A percentile compares a stretch with the other conserved stretches of the same genome.
These are phyloP conservation scores for Mastacembelus armatus DNA, from an alignment of 2,797 vertebrate genomes.

Conservation along the genomic window DNA sequence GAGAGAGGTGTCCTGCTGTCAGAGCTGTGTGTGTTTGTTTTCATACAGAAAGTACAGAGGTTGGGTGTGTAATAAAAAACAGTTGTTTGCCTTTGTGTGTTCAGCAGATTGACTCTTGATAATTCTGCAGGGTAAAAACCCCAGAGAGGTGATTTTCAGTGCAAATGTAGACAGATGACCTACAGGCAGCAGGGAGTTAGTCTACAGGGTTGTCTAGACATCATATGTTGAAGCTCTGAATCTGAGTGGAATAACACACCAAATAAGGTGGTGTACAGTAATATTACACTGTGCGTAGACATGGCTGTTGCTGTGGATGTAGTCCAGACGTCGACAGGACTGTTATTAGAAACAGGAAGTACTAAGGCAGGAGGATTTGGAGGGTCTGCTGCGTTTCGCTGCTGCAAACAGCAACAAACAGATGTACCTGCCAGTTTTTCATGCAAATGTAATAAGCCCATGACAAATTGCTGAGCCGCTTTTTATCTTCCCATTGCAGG, in stretches of 20 bases:
- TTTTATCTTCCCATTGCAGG: slow-evolving; percentile 79
- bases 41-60: neutral
- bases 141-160: too few relatives aligned
- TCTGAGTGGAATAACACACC: neutral
- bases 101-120: too few relatives aligned
- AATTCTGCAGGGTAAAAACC: too few relatives aligned
- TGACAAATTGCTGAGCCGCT: slow-evolving; percentile 7
- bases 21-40: slow-evolving; percentile 5
- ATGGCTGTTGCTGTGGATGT: neutral
- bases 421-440: neutral
- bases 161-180: too few relatives aligned
- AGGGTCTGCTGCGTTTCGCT: slow-evolving; percentile 2
- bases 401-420: neutral
- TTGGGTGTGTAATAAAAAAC: neutral
- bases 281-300: slow-evolving; percentile 6
- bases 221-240: too few relatives aligned
- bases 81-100: too few relatives aligned
- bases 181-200: too few relatives aligned
- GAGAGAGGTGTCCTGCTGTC: neutral
- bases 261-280: neutral
- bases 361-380: neutral
- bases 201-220: too few relatives aligned
- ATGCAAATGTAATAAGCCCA: neutral
- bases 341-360: slow-evolving; percentile 61
- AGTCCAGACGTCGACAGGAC: slow-evolving; percentile 3